phyloP scores from a whole-genome alignment of 2,888 invertebrate genomes.

The Minunthozetes semirufus region DNA sequence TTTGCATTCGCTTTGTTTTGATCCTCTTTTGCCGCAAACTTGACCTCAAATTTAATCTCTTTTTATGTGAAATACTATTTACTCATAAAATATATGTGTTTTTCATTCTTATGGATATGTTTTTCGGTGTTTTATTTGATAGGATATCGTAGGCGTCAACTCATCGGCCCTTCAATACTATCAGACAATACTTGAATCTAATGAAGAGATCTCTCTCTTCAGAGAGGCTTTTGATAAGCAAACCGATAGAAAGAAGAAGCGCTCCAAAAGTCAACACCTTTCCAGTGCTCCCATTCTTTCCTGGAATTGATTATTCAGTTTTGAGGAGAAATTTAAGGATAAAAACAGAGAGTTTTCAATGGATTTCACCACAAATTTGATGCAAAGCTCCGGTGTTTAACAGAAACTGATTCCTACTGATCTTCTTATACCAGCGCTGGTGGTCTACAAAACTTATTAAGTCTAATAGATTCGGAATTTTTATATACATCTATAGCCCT shows the following conservation, averaged over 20 bases:
- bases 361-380: no score
- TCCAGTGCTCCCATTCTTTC: slow-evolving; percentile 30
- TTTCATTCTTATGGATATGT: no score
- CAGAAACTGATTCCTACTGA: background rate
- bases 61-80: background rate
- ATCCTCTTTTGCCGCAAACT: background rate
- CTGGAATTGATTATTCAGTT: no score
- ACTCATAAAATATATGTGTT: background rate
- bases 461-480: background rate
- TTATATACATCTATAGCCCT: no score
- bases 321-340: no score
- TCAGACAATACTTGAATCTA: slow-evolving; percentile 37
- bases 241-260: slow-evolving; percentile 36
- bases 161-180: slow-evolving; percentile 36
- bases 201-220: slow-evolving; percentile 39
- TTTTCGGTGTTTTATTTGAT: background rate
- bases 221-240: slow-evolving; percentile 24
- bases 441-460: background rate
- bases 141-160: slow-evolving; percentile 40
- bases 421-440: background rate
- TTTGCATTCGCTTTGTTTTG: no score
- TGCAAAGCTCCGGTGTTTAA: no score
- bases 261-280: slow-evolving; percentile 26
- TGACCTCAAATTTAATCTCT: background rate
- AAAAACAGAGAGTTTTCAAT: no score